Percentiles rank a stretch among this genome's conserved stretches.
phyloP scores from a whole-genome alignment of 2,888 invertebrate species.

The Selenia dentaria region DNA sequence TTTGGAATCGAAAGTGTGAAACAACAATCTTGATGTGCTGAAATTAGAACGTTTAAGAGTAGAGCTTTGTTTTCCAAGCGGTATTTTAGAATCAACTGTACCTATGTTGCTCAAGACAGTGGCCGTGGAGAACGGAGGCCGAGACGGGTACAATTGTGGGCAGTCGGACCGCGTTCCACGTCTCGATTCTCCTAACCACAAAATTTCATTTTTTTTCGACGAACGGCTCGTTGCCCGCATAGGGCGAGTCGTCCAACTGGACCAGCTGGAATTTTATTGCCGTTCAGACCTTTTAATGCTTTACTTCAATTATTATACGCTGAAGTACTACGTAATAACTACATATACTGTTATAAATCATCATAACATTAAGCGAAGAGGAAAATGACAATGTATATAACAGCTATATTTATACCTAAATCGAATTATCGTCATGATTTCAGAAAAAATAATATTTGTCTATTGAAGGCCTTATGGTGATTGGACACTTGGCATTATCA shows the following conservation, averaged over 20 bases:
- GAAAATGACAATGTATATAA: too few relatives aligned
- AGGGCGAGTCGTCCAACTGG: conserved; percentile 48
- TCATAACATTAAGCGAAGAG: too few relatives aligned
- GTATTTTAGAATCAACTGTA: conserved; percentile 7
- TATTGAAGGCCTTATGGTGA: background rate
- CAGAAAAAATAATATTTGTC: background rate
- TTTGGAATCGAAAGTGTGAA: background rate
- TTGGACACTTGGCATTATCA: conserved; percentile 5
- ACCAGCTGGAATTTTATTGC: conserved; percentile 60
- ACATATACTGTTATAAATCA: too few relatives aligned
- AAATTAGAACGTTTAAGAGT: conserved; percentile 7
- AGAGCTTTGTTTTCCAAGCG: conserved; percentile 6
- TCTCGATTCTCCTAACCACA: conserved; percentile 60
- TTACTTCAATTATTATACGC: conserved; percentile 30
- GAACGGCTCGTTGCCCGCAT: conserved; percentile 58
- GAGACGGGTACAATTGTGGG: conserved; percentile 39
- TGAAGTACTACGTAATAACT: too few relatives aligned
- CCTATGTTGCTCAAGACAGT: conserved; percentile 11
- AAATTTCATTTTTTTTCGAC: conserved; percentile 57
- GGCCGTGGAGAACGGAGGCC: conserved; percentile 14
- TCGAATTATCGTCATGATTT: too few relatives aligned
- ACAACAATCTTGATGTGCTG: conserved; percentile 2
- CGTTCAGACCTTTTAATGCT: conserved; percentile 49
- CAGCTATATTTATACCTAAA: too few relatives aligned
- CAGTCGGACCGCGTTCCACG: conserved; percentile 41